phyloP scores from a whole-genome alignment of 2,888 invertebrate genomes.

The Linnaemya tessellans region DNA sequence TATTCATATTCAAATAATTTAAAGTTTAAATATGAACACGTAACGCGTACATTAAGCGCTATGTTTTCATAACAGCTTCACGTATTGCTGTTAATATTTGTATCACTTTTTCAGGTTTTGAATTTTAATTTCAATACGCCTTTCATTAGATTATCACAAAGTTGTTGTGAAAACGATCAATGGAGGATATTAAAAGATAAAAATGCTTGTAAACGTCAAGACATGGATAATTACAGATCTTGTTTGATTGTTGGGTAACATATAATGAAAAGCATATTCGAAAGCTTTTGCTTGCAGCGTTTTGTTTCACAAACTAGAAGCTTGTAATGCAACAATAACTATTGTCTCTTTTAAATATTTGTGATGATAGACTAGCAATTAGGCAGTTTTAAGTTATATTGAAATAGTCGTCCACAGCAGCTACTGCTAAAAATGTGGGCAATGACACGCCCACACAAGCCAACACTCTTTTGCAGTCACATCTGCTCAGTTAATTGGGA shows the following conservation, averaged over 20 bases:
- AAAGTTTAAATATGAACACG: slow-evolving; percentile 12
- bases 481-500: no score
- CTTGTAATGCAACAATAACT: no score
- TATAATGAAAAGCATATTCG: background rate
- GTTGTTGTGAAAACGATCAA: background rate
- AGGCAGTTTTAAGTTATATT: no score
- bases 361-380: no score
- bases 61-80: background rate
- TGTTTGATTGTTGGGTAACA: background rate
- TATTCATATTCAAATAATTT: slow-evolving; percentile 52
- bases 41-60: slow-evolving; percentile 2
- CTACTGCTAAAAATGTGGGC: no score
- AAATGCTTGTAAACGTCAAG: background rate
- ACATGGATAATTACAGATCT: background rate
- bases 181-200: background rate
- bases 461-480: no score
- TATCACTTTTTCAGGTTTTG: background rate
- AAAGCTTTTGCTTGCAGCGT: background rate
- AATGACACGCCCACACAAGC: no score
- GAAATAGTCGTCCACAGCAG: no score
- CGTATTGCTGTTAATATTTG: background rate
- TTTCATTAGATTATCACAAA: slow-evolving; percentile 9
- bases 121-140: background rate
- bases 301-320: background rate
- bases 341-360: no score